These are phyloP conservation scores for Achroia grisella DNA, from an alignment of 1,140 invertebrate genomes.

Conservation along the genomic window DNA sequence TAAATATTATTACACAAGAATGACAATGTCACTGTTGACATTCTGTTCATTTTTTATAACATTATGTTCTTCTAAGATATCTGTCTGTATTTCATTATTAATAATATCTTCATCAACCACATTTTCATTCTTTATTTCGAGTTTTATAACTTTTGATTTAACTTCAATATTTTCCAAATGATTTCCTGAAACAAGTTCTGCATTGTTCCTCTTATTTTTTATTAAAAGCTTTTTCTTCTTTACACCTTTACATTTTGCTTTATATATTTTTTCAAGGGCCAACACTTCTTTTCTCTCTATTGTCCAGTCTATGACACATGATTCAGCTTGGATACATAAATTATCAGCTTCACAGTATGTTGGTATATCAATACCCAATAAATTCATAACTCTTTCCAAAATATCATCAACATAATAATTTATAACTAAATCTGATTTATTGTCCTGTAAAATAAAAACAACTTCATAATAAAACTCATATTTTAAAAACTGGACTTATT, in stretches of 20 bases:
- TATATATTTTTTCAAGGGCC: conserved; percentile 50
- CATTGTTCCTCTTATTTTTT: conserved; percentile 47
- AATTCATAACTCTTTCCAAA: conserved; percentile 83
- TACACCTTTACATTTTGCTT: conserved; percentile 59
- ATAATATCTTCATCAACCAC: neutral
- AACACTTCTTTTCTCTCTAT: conserved; percentile 47
- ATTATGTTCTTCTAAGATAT: neutral
- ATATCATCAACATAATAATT: conserved; percentile 93
- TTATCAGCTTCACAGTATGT: conserved; percentile 80
- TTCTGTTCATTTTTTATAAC: conserved; percentile 8
- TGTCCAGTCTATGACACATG: conserved; percentile 50
- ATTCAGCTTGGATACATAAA: conserved; percentile 75
- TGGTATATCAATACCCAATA: conserved; percentile 81
- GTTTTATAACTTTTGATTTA: conserved; percentile 46
- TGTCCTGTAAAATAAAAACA: conserved; percentile 80
- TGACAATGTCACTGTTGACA: neutral
- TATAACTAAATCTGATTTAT: conserved; percentile 92
- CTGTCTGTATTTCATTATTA: conserved; percentile 9
- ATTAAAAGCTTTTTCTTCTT: conserved; percentile 54
- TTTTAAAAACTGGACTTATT: too few relatives aligned
- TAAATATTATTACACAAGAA: too few relatives aligned
- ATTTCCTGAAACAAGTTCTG: conserved; percentile 8
- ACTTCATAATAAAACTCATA: too few relatives aligned
- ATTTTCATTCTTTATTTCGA: conserved; percentile 39
- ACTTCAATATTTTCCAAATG: conserved; percentile 19